Percentiles rank a stretch among this genome's conserved stretches.
phyloP scores from a whole-genome alignment of 2,113 vertebrate genomes.

The Parus major region DNA sequence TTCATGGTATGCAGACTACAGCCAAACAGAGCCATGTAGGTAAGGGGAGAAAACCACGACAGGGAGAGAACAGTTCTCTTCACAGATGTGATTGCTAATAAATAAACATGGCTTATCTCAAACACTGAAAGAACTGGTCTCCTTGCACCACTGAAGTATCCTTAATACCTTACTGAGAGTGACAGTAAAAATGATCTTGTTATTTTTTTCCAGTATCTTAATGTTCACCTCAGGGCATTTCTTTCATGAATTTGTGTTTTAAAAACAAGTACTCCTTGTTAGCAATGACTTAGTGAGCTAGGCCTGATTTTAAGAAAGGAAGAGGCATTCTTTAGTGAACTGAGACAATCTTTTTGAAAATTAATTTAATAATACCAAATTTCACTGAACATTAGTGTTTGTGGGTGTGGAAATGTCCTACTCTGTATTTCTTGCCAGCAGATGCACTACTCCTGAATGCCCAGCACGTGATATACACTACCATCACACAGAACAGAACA shows the following conservation, averaged over 20 bases:
- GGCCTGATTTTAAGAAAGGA: background rate
- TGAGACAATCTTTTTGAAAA: background rate
- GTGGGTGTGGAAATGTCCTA: background rate
- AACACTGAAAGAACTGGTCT: background rate
- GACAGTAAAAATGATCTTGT: background rate
- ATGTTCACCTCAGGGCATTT: background rate
- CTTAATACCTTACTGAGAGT: background rate
- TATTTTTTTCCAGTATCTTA: background rate
- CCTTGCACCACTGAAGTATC: background rate
- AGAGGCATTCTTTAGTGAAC: background rate
- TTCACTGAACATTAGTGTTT: background rate
- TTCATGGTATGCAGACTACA: background rate
- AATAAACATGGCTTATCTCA: background rate
- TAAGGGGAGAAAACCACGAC: background rate
- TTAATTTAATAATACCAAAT: background rate
- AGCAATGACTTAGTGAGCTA: background rate
- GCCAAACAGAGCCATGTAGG: background rate
- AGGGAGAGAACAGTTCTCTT: background rate
- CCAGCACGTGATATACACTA: accelerated
- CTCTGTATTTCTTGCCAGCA: background rate
- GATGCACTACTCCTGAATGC: background rate
- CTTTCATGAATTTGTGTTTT: background rate
- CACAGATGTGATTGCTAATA: background rate
- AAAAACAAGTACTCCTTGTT: background rate
- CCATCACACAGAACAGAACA: background rate